A percentile compares a stretch with the other conserved stretches of the same genome.
These are phyloP conservation scores for Caerostris extrusa DNA, from an alignment of 1,140 invertebrate genomes.

Conservation along the genomic window DNA sequence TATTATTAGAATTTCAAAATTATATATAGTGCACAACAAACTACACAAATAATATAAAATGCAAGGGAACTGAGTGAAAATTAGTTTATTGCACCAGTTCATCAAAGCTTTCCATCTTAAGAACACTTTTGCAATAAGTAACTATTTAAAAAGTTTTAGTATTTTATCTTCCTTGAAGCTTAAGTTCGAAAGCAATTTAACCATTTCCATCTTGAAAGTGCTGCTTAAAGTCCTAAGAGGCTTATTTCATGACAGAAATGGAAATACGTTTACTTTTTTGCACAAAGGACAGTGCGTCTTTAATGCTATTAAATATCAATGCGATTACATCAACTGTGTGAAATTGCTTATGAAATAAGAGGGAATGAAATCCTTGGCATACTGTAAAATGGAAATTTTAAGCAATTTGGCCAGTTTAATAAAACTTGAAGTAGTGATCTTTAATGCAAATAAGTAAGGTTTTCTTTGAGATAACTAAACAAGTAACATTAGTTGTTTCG, in stretches of 20 bases:
- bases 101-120: not conserved
- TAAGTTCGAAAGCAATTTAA: not conserved
- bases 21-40: too few relatives aligned
- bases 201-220: not conserved
- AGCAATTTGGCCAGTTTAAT: too few relatives aligned
- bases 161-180: not conserved
- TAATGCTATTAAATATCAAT: not conserved
- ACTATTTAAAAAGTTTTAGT: not conserved
- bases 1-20: too few relatives aligned
- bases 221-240: not conserved
- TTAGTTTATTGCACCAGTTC: too few relatives aligned
- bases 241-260: not conserved
- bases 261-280: not conserved
- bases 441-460: too few relatives aligned
- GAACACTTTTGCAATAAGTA: not conserved
- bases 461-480: too few relatives aligned
- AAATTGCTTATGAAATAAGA: not conserved
- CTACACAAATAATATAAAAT: too few relatives aligned
- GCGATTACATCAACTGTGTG: not conserved
- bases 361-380: not conserved
- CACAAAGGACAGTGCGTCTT: not conserved
- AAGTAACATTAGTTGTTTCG: too few relatives aligned
- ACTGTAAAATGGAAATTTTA: not conserved
- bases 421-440: too few relatives aligned
- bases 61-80: too few relatives aligned